These are phyloP conservation scores for Icerya purchasi DNA, from an alignment of 2,888 invertebrate species.

Conservation along the genomic window DNA sequence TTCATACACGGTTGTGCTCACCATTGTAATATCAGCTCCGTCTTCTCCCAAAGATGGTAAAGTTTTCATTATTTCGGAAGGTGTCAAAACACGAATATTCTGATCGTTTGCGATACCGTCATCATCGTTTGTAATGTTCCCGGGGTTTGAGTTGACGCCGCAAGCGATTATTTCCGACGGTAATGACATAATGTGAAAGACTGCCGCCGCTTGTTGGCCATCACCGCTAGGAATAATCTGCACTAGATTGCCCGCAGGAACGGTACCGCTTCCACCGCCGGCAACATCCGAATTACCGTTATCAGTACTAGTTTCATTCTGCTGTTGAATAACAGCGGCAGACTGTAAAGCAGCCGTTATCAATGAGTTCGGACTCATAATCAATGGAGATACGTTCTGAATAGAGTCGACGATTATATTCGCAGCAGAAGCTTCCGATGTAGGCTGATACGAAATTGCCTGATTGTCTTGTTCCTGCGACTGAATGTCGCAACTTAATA, in stretches of 20 bases:
- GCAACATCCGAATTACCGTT: not conserved
- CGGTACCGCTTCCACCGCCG: not conserved
- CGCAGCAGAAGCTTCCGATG: not conserved
- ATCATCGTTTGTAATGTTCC: slow-evolving; percentile 14
- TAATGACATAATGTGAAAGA: slow-evolving; percentile 16
- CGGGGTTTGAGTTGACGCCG: slow-evolving; percentile 15
- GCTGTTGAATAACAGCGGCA: slow-evolving; percentile 8
- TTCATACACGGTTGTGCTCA: slow-evolving; percentile 30
- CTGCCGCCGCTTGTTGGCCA: slow-evolving; percentile 9
- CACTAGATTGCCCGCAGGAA: slow-evolving; percentile 11
- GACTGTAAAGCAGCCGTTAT: slow-evolving; percentile 16
- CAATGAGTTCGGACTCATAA: slow-evolving; percentile 19
- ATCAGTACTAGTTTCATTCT: slow-evolving; percentile 12
- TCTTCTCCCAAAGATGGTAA: slow-evolving; percentile 55
- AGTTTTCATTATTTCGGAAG: slow-evolving; percentile 77
- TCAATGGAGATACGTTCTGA: slow-evolving; percentile 21
- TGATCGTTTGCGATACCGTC: slow-evolving; percentile 8
- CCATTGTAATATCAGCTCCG: slow-evolving; percentile 18
- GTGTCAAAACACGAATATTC: slow-evolving; percentile 58
- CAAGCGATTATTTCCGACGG: slow-evolving; percentile 15
- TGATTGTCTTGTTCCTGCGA: not conserved
- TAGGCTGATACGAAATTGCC: slow-evolving; percentile 3
- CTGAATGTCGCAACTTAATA: not conserved
- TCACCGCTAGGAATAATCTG: slow-evolving; percentile 15
- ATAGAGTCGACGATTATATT: slow-evolving; percentile 13